Evolutionary conservation across 2,113 vertebrate species (phyloP).

Genomic region (Falcunculus frontatus): DNA sequence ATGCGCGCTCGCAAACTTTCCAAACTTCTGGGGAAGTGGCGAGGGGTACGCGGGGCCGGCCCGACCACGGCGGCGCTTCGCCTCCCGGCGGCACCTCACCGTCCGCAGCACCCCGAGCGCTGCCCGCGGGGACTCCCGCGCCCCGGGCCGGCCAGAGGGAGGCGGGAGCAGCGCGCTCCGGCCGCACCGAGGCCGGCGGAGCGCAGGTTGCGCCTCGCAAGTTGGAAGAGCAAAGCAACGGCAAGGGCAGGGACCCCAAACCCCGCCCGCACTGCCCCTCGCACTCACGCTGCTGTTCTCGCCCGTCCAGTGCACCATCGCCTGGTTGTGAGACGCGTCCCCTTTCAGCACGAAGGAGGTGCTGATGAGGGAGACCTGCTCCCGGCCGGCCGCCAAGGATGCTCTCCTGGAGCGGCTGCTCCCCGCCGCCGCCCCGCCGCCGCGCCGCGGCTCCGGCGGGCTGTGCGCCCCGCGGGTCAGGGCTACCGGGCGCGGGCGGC

Average conservation of each 20-base stretch:
- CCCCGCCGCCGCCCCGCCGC: background rate
- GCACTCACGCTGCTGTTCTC: slow-evolving; percentile 98
- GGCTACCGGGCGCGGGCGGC: too few species aligned
- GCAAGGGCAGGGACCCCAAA: background rate
- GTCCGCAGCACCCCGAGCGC: background rate
- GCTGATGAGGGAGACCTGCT: slow-evolving; percentile 86
- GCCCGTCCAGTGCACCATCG: slow-evolving; percentile 99
- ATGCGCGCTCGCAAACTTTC: slow-evolving; percentile 33
- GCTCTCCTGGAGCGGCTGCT: slow-evolving; percentile 72
- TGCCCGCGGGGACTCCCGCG: background rate
- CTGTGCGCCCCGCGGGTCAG: slow-evolving; percentile 35
- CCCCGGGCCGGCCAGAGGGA: background rate
- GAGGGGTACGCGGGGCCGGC: background rate
- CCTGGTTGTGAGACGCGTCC: slow-evolving; percentile 96
- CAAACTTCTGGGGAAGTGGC: slow-evolving; percentile 5
- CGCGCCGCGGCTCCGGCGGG: slow-evolving; percentile 20
- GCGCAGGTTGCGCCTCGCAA: background rate
- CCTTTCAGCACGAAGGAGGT: slow-evolving; percentile 96
- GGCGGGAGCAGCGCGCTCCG: background rate
- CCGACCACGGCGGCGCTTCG: background rate
- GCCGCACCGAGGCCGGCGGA: background rate
- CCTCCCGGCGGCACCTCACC: background rate
- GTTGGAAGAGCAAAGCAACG: background rate
- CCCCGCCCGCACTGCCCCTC: background rate
- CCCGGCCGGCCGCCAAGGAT: slow-evolving; percentile 42